Base-by-base conservation (phyloP, 1,140 invertebrate species). In the Spodoptera frugiperda region DNA sequence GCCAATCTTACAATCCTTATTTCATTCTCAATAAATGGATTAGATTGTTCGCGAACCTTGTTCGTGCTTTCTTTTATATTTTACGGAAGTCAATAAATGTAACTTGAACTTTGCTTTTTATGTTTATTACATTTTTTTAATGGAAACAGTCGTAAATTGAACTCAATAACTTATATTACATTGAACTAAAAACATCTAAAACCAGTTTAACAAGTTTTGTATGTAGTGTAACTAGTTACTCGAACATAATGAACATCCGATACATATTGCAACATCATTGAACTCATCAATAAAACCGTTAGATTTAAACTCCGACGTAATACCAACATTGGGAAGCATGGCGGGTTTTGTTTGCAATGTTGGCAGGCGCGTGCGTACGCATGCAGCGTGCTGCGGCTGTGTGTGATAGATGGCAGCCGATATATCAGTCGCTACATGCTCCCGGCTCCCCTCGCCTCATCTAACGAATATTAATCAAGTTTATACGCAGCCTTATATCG, bases 11-110 rank as follows among this genome's bases (percentile, higher is more conserved):
- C 85, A 85, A 90, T 91, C 82, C 91, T 92, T 93, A 92, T 93
- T 93, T 88, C 83, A 90, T 92, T 88, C 84, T 73, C 87, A 86
- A 91, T 92, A 92, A 93, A 91, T 91, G 89, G 87, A 92, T 93
- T 93, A 89, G 85, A 80, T 82, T 84, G 81, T 89, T 88, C 83
- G 85, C 84, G 86, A 88, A 84, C 82, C 86, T 87, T 88, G 83
- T 89, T 79, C 81, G 83, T 82, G 88, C 87, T 87, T 79, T 79
- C 85, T 84, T 87, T 88, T 89, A 83, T 89, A 87, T 86, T 53
- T 21, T 51, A 53, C 67, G 19, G 25, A 53, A 49, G 59, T 74
- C 53, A 65, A 53, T 49, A 49, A 12, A 21, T 33, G n/a, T 8
- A 10, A 6, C 25, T 14, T 53, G 46, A 53, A 33, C 51, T n/a